Evolutionary conservation across 1,140 invertebrate species (phyloP), one percentile per base, ranked within the genome.

Genomic region (Drosophila biarmipes): DNA sequence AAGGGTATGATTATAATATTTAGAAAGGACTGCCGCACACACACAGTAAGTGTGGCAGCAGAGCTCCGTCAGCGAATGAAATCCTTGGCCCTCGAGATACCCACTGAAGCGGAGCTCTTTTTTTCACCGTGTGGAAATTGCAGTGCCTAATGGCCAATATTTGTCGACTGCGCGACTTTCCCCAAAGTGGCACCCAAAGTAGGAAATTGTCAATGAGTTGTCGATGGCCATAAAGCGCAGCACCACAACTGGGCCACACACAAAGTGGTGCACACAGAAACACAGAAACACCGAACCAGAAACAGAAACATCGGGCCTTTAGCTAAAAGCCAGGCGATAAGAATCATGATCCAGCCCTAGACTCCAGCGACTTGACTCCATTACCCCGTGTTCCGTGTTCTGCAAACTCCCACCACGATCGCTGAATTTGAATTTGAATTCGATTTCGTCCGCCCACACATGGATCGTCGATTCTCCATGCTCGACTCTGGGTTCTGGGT

Each of bases 161-260:
- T 68, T 63, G 54, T 54, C 46, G 58, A 34, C 24, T 46, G 54
- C 54, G 51, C 52, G 79, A 89, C 84, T 87, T 87, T 87, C 84
- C 63, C 82, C 74, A 71, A 78, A 87, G 63, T 86, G 73, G 66
- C 82, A 78, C 74, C 82, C 86, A 89, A 87, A 57, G 63, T 80
- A 68, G 84, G 76, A 89, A 89, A 89, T 80, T 89, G 84, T 89
- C 78, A 87, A 79, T 68, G 73, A 78, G 62, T 77, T 80, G 73
- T 77, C 52, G 35, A 34, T 55, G 54, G 37, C 68, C 72, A 74
- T 48, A 77, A 68, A 55, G 62, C 56, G 69, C 48, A 43, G 35
- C 49, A n/a, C 57, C 48, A 40, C 61, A 85, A 64, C 54, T 77
- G 72, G 77, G 73, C 73, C 72, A 76, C 82, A 87, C 84, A 87